Evolutionary conservation across 2,113 vertebrate species (phyloP).

Genomic region (Steatornis caripensis): DNA sequence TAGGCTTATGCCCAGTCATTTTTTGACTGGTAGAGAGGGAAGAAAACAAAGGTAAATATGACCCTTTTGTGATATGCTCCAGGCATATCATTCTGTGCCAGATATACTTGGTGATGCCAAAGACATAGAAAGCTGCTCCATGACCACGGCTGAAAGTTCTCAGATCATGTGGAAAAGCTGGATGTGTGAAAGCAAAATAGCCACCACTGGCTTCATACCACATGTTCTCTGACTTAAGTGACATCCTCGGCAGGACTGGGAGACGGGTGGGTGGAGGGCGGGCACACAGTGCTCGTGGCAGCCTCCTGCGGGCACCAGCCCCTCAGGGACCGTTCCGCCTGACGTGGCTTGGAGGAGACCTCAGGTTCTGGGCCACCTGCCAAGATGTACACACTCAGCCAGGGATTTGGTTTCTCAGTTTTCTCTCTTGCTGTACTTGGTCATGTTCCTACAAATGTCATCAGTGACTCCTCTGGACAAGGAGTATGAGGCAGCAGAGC

Average conservation of each 20-base stretch:
- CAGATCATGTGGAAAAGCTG: background rate
- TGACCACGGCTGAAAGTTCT: background rate
- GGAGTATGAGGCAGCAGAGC: background rate
- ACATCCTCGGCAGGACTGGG: background rate
- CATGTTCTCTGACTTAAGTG: background rate
- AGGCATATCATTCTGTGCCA: background rate
- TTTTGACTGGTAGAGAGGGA: background rate
- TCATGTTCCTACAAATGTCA: background rate
- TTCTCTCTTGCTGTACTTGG: background rate
- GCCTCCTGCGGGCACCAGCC: background rate
- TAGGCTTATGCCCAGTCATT: background rate
- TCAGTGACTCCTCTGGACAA: background rate
- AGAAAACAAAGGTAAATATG: background rate
- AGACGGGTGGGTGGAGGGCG: accelerated
- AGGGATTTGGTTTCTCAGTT: background rate
- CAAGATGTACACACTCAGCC: background rate
- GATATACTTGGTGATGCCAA: background rate
- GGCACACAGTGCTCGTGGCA: background rate
- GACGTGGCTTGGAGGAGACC: background rate
- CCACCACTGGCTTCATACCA: accelerated
- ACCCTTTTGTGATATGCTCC: background rate
- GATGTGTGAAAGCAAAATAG: background rate
- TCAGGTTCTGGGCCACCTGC: background rate
- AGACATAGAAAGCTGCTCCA: background rate
- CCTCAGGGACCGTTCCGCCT: background rate